phyloP scores from a whole-genome alignment of 2,113 vertebrate species.

The Gymnobelideus leadbeateri region DNA sequence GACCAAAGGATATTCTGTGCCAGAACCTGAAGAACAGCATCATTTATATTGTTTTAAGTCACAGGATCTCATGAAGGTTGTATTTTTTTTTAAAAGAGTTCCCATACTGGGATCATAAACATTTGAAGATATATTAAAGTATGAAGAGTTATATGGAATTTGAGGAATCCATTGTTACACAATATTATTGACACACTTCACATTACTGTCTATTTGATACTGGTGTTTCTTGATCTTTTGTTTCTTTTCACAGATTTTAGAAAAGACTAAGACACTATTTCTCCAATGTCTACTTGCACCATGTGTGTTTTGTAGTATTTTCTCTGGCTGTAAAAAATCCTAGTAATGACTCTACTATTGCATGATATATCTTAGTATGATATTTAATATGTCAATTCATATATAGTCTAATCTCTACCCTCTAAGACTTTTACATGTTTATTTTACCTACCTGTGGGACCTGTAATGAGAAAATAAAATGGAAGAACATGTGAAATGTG shows the following conservation, averaged over 20 bases:
- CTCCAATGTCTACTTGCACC: neutral
- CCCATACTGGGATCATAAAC: neutral
- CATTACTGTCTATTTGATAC: neutral
- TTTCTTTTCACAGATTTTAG: conserved; percentile 22
- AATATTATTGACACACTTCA: rapidly evolving
- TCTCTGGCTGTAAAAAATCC: neutral
- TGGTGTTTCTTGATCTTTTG: neutral
- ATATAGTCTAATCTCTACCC: neutral
- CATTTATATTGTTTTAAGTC: neutral
- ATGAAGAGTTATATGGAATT: neutral
- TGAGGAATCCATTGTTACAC: neutral
- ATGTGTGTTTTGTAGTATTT: conserved; percentile 41
- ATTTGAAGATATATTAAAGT: neutral
- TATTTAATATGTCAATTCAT: neutral
- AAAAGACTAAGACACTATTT: conserved; percentile 7
- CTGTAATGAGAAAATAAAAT: conserved; percentile 29
- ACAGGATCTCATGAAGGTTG: neutral
- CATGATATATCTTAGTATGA: conserved; percentile 46
- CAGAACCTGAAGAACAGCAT: neutral
- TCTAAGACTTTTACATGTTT: neutral
- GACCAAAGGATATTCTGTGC: neutral
- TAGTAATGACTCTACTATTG: conserved; percentile 31
- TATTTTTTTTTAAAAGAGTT: neutral
- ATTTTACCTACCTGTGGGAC: conserved; percentile 31
- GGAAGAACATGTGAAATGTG: conserved; percentile 59